Conservation (phyloP, 2,888 invertebrate genomes). For the Drosophila maculinotata region DNA sequence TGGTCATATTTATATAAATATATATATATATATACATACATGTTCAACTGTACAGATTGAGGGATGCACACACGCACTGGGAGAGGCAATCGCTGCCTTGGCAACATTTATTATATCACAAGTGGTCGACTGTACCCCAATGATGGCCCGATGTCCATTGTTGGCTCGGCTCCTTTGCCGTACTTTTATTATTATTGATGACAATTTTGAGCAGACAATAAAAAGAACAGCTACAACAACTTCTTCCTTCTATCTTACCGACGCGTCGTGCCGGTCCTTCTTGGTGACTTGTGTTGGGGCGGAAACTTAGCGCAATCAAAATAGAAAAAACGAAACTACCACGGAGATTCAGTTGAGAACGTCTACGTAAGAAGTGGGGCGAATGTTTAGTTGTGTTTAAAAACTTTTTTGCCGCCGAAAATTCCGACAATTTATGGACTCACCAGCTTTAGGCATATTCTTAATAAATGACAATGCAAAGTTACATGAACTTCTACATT, state of each 20-base stretch:
- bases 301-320: constrained; percentile 53
- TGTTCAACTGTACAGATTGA: constrained; percentile 2
- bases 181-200: constrained; percentile 81
- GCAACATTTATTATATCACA: constrained; percentile 74
- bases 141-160: constrained; percentile 55
- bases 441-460: constrained; percentile 71
- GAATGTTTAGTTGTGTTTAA: constrained; percentile 27
- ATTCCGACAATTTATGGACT: constrained; percentile 67
- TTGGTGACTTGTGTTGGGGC: constrained; percentile 32
- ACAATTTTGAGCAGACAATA: constrained; percentile 81
- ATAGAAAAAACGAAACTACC: background rate
- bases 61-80: constrained; percentile 7
- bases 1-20: constrained; percentile 6
- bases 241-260: constrained; percentile 29
- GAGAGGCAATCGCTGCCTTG: constrained; percentile 45
- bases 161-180: constrained; percentile 46
- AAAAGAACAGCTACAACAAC: constrained; percentile 54
- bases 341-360: background rate
- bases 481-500: constrained; percentile 18
- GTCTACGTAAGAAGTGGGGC: background rate
- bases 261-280: background rate
- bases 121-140: constrained; percentile 65
- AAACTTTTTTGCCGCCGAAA: constrained; percentile 35
- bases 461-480: constrained; percentile 61
- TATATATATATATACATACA: background rate